These are phyloP conservation scores for Brachynemurus nebulosus DNA, from an alignment of 2,888 invertebrate species.

Conservation along the genomic window DNA sequence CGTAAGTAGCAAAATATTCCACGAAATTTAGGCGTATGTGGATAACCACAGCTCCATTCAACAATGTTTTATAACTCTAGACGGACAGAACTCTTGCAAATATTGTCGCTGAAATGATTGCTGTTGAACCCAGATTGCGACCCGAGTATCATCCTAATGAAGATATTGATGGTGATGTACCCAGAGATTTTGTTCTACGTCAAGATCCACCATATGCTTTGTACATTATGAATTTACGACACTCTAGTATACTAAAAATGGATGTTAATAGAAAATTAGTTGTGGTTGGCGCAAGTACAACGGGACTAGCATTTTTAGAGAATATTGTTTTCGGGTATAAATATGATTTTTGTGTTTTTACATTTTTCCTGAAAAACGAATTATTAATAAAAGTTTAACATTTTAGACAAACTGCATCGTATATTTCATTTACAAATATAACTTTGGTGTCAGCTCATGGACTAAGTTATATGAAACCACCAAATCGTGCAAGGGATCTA, in stretches of 20 bases:
- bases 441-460: slow-evolving; percentile 56
- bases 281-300: slow-evolving; percentile 50
- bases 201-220: slow-evolving; percentile 34
- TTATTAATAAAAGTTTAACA: too few relatives aligned
- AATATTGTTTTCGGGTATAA: slow-evolving; percentile 39
- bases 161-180: slow-evolving; percentile 6
- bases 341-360: neutral
- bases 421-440: slow-evolving; percentile 51
- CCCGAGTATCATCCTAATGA: slow-evolving; percentile 17
- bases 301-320: slow-evolving; percentile 47
- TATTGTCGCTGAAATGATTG: slow-evolving; percentile 30
- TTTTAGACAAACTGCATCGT: slow-evolving; percentile 32
- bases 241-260: slow-evolving; percentile 35
- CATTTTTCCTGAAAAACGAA: neutral
- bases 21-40: too few relatives aligned
- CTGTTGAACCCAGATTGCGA: slow-evolving; percentile 24
- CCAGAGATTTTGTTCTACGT: slow-evolving; percentile 11
- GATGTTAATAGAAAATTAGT: slow-evolving; percentile 46
- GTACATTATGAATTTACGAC: slow-evolving; percentile 38
- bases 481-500: slow-evolving; percentile 27
- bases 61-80: neutral
- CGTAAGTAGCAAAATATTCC: too few relatives aligned
- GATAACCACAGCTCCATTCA: too few relatives aligned
- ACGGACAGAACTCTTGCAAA: slow-evolving; percentile 1
- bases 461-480: slow-evolving; percentile 29